Percentiles rank a stretch among this genome's conserved stretches.
phyloP scores from a whole-genome alignment of 2,888 invertebrate species.

The Rhopalosiphum nymphaeae region DNA sequence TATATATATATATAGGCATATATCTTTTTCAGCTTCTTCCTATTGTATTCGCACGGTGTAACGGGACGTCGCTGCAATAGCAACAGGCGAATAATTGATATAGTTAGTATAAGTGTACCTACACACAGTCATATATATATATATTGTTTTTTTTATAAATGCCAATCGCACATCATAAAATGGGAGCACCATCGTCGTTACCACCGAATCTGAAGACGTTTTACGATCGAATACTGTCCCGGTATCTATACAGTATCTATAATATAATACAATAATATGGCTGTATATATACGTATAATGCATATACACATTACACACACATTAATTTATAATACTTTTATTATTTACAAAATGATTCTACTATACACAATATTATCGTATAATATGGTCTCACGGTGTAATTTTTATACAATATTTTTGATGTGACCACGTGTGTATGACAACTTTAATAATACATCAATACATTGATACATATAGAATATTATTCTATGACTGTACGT shows the following conservation, averaged over 20 bases:
- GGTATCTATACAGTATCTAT: background rate
- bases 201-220: conserved; percentile 33
- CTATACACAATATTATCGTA: background rate
- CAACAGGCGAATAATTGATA: conserved; percentile 5
- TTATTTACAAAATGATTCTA: background rate
- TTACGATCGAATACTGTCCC: background rate
- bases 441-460: background rate
- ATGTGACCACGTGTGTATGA: background rate
- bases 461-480: background rate
- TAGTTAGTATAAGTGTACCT: background rate
- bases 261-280: background rate
- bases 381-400: conserved; percentile 25
- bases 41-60: conserved; percentile 53
- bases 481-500: background rate
- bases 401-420: conserved; percentile 7
- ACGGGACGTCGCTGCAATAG: conserved; percentile 23
- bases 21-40: background rate
- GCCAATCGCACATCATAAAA: background rate
- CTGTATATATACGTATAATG: background rate
- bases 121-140: background rate
- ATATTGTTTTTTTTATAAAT: background rate
- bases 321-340: background rate
- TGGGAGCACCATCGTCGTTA: background rate
- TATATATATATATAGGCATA: background rate
- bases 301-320: background rate